Conservation (phyloP, 2,888 invertebrate species). For the Ectropis crepuscularia region DNA sequence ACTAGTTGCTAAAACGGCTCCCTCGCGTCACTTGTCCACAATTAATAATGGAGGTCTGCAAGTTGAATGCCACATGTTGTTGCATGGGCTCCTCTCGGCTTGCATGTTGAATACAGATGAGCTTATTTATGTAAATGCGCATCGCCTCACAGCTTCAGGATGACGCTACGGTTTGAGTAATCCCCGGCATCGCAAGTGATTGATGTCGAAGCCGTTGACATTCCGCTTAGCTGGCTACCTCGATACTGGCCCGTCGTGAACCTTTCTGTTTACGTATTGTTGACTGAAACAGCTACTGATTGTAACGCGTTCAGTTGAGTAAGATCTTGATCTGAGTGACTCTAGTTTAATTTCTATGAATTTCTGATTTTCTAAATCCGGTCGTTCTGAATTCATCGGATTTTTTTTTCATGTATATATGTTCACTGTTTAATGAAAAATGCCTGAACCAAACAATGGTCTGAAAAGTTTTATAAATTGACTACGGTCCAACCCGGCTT, state of each 20-base stretch:
- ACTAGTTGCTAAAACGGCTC: conserved; percentile 55
- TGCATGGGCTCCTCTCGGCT: conserved; percentile 72
- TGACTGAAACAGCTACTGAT: conserved; percentile 11
- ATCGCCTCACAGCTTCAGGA: conserved; percentile 64
- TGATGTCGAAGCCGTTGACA: conserved; percentile 73
- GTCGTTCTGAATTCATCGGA: no score
- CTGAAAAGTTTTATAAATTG: no score
- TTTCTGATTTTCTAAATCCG: no score
- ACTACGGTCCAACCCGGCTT: no score
- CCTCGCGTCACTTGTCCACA: conserved; percentile 74
- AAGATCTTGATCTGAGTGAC: conserved; percentile 3
- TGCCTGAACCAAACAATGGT: no score
- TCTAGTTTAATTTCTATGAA: neutral
- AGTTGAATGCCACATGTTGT: conserved; percentile 81
- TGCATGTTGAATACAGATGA: conserved; percentile 81
- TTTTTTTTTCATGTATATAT: no score
- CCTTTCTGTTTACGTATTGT: conserved; percentile 35
- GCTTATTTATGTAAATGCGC: conserved; percentile 81
- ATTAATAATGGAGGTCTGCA: conserved; percentile 81
- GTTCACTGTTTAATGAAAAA: no score
- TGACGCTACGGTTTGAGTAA: conserved; percentile 72
- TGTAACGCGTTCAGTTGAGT: conserved; percentile 4
- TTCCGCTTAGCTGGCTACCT: conserved; percentile 59
- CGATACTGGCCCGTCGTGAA: conserved; percentile 45
- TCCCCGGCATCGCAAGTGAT: conserved; percentile 75